Conservation (phyloP, 2,888 invertebrate species). For the Drosophila lacicola region DNA sequence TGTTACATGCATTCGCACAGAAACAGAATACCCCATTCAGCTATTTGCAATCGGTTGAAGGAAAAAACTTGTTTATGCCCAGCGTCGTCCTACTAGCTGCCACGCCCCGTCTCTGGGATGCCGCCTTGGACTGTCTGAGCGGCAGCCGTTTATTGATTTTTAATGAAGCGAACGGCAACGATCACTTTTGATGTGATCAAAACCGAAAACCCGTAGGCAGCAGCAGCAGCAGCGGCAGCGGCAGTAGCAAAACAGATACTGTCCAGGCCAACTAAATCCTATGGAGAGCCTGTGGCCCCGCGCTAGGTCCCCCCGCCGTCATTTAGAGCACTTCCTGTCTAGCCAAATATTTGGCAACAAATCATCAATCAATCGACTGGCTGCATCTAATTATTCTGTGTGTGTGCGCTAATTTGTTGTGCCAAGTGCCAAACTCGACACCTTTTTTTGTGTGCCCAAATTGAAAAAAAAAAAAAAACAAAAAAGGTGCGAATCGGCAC, state of each 20-base stretch:
- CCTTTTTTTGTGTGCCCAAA: constrained; percentile 33
- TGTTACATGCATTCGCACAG: not conserved
- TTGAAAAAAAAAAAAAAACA: no score
- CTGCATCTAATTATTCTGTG: constrained; percentile 44
- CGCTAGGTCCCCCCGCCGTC: not conserved
- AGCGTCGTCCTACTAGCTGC: constrained; percentile 24
- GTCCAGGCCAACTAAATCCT: not conserved
- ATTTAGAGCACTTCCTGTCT: constrained; percentile 56
- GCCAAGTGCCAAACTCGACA: constrained; percentile 53
- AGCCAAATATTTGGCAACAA: constrained; percentile 74
- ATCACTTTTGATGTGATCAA: constrained; percentile 58
- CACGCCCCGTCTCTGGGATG: constrained; percentile 15
- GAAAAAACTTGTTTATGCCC: constrained; percentile 26
- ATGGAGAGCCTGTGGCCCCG: not conserved
- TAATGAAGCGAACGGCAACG: constrained; percentile 78
- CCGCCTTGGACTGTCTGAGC: constrained; percentile 13
- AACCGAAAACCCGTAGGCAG: constrained; percentile 1
- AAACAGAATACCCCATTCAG: not conserved
- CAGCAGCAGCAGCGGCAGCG: constrained; percentile 9
- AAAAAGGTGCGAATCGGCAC: constrained; percentile 62
- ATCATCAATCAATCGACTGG: constrained; percentile 66
- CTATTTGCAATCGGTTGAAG: not conserved
- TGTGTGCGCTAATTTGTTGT: constrained; percentile 39
- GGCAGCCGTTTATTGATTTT: constrained; percentile 82
- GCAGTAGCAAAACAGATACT: constrained; percentile 10